Evolutionary conservation across 2,888 invertebrate species (phyloP).

Genomic region (Clepsis dumicolana): DNA sequence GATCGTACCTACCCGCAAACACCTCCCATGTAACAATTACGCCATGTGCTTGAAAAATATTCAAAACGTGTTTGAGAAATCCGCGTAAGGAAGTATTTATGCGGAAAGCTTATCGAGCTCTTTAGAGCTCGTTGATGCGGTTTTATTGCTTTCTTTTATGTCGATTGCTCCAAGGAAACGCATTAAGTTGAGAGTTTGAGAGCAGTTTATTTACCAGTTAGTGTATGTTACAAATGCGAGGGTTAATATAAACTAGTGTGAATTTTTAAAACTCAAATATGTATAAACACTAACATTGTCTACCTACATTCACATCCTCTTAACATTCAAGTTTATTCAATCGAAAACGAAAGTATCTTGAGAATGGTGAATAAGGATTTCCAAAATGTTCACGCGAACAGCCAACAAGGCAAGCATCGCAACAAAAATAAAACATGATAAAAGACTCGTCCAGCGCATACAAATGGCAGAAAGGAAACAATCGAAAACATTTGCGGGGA

Average conservation of each 20-base stretch:
- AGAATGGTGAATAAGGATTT: slow-evolving; percentile 1
- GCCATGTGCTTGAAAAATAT: slow-evolving; percentile 18
- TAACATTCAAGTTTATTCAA: background rate
- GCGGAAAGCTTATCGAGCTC: background rate
- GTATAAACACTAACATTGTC: background rate
- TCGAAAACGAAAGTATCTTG: background rate
- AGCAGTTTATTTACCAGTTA: slow-evolving; percentile 24
- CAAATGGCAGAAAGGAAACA: slow-evolving; percentile 25
- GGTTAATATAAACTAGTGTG: slow-evolving; percentile 7
- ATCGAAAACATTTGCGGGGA: slow-evolving; percentile 27
- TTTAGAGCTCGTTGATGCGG: slow-evolving; percentile 6
- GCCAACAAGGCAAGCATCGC: background rate
- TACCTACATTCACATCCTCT: background rate
- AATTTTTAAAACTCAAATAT: background rate
- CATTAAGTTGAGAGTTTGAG: slow-evolving; percentile 6
- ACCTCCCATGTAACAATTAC: slow-evolving; percentile 36
- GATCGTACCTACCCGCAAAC: slow-evolving; percentile 53
- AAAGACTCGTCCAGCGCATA: slow-evolving; percentile 17
- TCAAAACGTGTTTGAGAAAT: slow-evolving; percentile 22
- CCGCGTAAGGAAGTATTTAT: background rate
- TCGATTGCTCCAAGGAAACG: slow-evolving; percentile 19
- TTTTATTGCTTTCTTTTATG: slow-evolving; percentile 27
- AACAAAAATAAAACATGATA: slow-evolving; percentile 18
- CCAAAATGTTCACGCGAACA: background rate
- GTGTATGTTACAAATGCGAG: background rate